These are phyloP conservation scores for Endomychus coccineus DNA, from an alignment of 2,888 invertebrate genomes.

Conservation along the genomic window DNA sequence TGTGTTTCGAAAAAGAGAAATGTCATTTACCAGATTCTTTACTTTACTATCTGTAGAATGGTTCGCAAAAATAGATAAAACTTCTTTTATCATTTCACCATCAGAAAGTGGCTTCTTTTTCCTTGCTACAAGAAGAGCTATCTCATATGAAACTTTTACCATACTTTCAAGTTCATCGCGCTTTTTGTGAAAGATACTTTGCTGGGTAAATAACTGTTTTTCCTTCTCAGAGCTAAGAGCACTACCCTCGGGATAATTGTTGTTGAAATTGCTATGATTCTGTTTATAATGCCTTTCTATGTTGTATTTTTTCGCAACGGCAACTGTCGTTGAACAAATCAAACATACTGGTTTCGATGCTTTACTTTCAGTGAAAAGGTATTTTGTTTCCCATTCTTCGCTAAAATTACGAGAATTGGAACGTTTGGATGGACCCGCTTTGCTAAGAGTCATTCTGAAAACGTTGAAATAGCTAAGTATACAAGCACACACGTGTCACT, in stretches of 20 bases:
- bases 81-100: background rate
- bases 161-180: constrained; percentile 18
- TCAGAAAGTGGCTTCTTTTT: constrained; percentile 16
- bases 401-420: constrained; percentile 4
- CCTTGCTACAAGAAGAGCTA: constrained; percentile 18
- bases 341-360: constrained; percentile 8
- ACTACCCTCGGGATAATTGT: constrained; percentile 11
- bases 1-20: constrained; percentile 1
- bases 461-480: too few species aligned
- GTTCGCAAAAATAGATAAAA: constrained; percentile 1
- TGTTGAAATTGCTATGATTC: constrained; percentile 10
- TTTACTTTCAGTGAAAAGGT: constrained; percentile 15
- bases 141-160: constrained; percentile 14
- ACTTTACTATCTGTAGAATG: background rate
- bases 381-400: constrained; percentile 16
- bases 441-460: constrained; percentile 17
- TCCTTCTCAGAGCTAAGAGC: constrained; percentile 14
- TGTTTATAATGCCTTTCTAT: constrained; percentile 13
- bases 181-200: constrained; percentile 14
- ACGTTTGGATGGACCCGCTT: constrained; percentile 16
- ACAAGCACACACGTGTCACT: too few species aligned
- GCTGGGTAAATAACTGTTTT: constrained; percentile 13
- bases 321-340: constrained; percentile 9
- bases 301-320: constrained; percentile 15
- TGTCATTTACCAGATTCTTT: background rate